Conservation (phyloP, 2,113 vertebrate species). For the Anser cygnoides region DNA sequence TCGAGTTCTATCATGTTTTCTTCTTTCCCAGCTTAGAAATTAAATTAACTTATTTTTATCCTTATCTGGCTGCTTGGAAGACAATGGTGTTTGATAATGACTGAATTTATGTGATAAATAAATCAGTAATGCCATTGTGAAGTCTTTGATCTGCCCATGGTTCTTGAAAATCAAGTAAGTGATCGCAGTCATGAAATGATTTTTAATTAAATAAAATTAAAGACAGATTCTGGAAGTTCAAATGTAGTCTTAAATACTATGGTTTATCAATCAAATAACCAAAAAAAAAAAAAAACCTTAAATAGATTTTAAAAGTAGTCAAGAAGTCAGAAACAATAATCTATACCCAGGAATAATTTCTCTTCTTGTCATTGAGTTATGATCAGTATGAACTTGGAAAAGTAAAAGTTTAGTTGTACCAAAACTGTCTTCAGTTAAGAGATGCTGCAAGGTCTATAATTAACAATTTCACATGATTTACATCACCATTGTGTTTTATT, state of each 20-base stretch:
- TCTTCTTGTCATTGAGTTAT: neutral
- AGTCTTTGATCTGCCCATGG: neutral
- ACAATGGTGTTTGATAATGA: neutral
- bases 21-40: neutral
- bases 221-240: neutral
- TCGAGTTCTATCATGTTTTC: neutral
- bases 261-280: neutral
- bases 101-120: neutral
- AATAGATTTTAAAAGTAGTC: neutral
- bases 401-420: neutral
- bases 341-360: neutral
- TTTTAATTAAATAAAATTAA: conserved; percentile 16
- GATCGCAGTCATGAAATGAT: neutral
- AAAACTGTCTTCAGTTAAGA: neutral
- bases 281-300: neutral
- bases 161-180: neutral
- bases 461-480: neutral
- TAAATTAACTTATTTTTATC: neutral
- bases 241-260: neutral
- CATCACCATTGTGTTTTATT: neutral
- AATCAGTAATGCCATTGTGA: neutral
- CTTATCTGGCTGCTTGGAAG: neutral
- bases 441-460: neutral
- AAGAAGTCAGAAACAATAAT: neutral
- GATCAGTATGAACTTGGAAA: neutral